phyloP scores from a whole-genome alignment of 2,888 invertebrate species.

The Platycheirus albimanus region DNA sequence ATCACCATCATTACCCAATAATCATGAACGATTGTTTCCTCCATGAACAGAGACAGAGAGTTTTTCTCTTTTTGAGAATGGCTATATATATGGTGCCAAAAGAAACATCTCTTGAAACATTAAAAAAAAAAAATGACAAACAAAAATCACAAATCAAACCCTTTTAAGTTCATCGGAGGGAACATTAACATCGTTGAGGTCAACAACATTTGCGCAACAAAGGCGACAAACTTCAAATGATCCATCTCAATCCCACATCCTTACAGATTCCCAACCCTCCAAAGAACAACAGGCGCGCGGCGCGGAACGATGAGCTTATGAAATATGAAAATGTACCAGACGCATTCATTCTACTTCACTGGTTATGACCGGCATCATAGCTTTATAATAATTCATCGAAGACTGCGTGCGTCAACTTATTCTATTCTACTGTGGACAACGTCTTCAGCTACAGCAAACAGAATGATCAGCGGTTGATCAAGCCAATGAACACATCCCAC shows the following conservation, averaged over 20 bases:
- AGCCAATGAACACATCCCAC: constrained; percentile 41
- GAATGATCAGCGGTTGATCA: constrained; percentile 45
- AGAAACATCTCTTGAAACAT: constrained; percentile 11
- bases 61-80: constrained; percentile 1
- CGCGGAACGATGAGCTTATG: constrained; percentile 49
- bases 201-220: constrained; percentile 41
- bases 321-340: not conserved
- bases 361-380: constrained; percentile 43
- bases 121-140: constrained; percentile 1
- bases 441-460: constrained; percentile 50
- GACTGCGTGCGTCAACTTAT: constrained; percentile 30
- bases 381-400: constrained; percentile 51
- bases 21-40: constrained; percentile 53
- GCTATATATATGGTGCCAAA: not conserved
- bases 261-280: constrained; percentile 40
- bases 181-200: constrained; percentile 34
- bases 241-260: constrained; percentile 60
- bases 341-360: constrained; percentile 24
- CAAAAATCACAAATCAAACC: not conserved
- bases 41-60: constrained; percentile 54
- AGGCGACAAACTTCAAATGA: constrained; percentile 41
- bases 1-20: constrained; percentile 48
- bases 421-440: constrained; percentile 59
- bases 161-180: constrained; percentile 23
- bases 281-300: constrained; percentile 68